Conservation (phyloP, 2,113 vertebrate species). For the Philantomba maxwellii region DNA sequence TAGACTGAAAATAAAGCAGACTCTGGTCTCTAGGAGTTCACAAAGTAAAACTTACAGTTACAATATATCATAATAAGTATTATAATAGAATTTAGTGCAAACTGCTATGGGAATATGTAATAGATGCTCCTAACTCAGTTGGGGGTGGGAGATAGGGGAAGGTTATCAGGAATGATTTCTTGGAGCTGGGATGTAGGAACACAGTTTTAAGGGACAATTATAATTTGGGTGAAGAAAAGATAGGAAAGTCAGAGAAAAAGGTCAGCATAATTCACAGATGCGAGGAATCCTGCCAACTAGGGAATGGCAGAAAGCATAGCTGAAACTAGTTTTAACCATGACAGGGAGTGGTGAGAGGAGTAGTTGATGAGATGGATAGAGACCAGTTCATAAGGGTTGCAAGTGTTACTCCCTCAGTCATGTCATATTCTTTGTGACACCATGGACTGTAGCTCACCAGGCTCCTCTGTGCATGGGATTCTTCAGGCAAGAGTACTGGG, state of each 20-base stretch:
- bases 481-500: background rate
- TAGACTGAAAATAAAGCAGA: background rate
- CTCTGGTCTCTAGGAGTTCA: background rate
- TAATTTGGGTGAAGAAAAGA: background rate
- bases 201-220: background rate
- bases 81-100: background rate
- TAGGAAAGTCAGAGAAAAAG: background rate
- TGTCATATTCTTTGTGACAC: background rate
- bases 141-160: background rate
- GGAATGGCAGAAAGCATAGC: background rate
- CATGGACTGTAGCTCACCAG: background rate
- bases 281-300: background rate
- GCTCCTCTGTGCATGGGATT: background rate
- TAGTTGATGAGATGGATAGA: background rate
- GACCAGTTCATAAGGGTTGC: background rate
- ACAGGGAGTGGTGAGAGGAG: background rate
- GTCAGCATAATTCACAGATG: background rate
- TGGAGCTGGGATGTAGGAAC: background rate
- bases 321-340: background rate
- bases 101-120: background rate
- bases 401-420: background rate
- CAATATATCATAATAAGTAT: background rate
- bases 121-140: background rate
- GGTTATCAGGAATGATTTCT: background rate
- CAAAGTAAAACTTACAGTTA: background rate